A percentile compares a stretch with the other conserved stretches of the same genome.
Evolutionary conservation across 2,113 vertebrate genomes (phyloP).

Genomic region (Thamnophis sirtalis): DNA sequence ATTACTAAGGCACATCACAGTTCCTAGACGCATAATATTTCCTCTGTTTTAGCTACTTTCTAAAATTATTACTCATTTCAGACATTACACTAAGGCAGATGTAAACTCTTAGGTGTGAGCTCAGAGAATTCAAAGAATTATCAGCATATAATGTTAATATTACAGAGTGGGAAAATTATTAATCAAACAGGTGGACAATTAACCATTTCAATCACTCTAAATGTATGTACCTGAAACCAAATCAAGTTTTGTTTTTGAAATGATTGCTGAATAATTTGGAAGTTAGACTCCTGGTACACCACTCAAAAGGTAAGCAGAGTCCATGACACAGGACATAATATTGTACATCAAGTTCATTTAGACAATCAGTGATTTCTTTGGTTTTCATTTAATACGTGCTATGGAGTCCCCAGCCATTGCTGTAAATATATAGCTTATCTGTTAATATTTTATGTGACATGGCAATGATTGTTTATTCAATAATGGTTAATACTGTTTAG

Average conservation of each 20-base stretch:
- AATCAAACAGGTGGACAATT: not conserved
- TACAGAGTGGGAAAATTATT: not conserved
- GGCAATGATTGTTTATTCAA: not conserved
- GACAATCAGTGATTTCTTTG: not conserved
- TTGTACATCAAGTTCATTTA: not conserved
- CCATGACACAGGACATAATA: not conserved
- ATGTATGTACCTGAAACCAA: not conserved
- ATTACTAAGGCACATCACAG: conserved; percentile 6
- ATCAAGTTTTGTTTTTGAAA: not conserved
- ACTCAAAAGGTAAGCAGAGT: not conserved
- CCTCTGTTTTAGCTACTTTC: not conserved
- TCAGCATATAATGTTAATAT: not conserved
- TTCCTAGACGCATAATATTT: conserved; percentile 1
- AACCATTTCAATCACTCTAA: not conserved
- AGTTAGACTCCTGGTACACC: not conserved
- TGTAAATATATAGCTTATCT: not conserved
- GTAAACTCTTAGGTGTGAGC: not conserved
- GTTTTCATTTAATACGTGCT: not conserved
- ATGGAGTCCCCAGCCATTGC: not conserved
- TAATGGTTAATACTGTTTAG: not conserved
- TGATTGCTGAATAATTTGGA: not conserved
- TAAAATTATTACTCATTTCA: not conserved
- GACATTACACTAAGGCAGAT: not conserved
- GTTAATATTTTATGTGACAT: not conserved
- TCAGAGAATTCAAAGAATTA: not conserved